Percentiles rank a stretch among this genome's conserved stretches.
Conservation (phyloP, 2,888 invertebrate species). For the Bursaphelenchus okinawaensis region DNA sequence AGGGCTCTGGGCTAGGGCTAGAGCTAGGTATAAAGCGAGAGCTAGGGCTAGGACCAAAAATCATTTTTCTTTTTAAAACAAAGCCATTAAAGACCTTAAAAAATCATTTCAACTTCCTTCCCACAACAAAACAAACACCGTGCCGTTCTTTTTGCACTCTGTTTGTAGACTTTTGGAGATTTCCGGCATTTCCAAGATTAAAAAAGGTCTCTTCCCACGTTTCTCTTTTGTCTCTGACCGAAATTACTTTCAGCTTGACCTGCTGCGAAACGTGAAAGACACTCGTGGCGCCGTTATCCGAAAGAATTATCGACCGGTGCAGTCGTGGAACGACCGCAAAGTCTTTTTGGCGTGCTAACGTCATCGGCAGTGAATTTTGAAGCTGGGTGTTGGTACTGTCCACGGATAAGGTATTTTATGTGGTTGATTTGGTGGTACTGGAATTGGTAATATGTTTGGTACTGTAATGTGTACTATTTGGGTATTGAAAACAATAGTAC, state of each 20-base stretch:
- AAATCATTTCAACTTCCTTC: no score
- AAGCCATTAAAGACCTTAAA: no score
- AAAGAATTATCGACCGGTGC: slow-evolving; percentile 49
- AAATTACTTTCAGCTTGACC: slow-evolving; percentile 32
- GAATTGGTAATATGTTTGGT: background rate
- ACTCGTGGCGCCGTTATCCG: slow-evolving; percentile 31
- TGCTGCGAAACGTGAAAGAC: slow-evolving; percentile 46
- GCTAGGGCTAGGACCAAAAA: no score
- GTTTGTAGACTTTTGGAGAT: no score
- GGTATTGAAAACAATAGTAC: background rate
- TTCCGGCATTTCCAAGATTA: no score
- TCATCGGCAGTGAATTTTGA: no score
- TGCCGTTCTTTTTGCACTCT: no score
- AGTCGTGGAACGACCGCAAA: slow-evolving; percentile 39
- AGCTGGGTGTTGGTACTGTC: background rate
- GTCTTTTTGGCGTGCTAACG: slow-evolving; percentile 27
- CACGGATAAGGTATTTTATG: background rate
- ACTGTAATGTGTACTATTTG: background rate
- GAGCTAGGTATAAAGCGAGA: no score
- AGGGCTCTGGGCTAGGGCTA: no score
- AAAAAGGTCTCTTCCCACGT: background rate
- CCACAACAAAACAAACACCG: no score
- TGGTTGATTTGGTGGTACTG: no score
- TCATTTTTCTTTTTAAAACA: no score
- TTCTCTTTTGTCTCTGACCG: background rate